Base-by-base conservation (phyloP, 64 coral and sea anemone species). In the Anthopleura sola region DNA sequence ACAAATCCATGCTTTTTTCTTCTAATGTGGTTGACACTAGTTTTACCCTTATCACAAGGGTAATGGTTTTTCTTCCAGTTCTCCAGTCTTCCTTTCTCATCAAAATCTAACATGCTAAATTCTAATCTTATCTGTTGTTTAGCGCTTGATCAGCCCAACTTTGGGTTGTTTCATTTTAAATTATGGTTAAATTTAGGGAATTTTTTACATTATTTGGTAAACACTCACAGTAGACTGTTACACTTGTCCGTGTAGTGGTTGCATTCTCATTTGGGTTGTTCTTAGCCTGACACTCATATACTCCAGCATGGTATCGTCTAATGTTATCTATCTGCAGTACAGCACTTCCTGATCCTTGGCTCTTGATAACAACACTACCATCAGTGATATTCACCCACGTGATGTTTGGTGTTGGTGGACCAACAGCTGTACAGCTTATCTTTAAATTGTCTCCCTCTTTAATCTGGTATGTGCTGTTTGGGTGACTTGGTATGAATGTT, bases 191-290 rank as follows among this genome's bases (percentile, higher is more conserved):
- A n/a, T n/a, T n/a, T n/a, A n/a, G n/a, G n/a, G n/a, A n/a, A n/a
- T n/a, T n/a, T n/a, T n/a, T n/a, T n/a, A n/a, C n/a, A n/a, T n/a
- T n/a, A n/a, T n/a, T 44, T 44, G 40, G 0, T 44, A 44, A 3
- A 64, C 14, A 77, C 74, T 77, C 74, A 77, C 74, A 77, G 20
- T 77, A 36, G 32, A 77, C 74, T 36, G 20, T 77, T 16, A 77
- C 32, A 36, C 17, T 77, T 37, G 32, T 77, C n/a, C n/a, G 3
- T 37, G 32, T 40, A 12, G 18, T 40, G 17, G 14, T 11, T 37
- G 74, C 32, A 17, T 40, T 37, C 32, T 77, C 74, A 37, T 77
- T 77, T 17, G 74, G 74, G 20, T 77, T 77, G 74, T 77, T 77
- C 7, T 18, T 37, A 5, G 74, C 74, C 15, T 77, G 74, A 37